Evolutionary conservation across 2,113 vertebrate species (phyloP).

Genomic region (Sorex fumeus): DNA sequence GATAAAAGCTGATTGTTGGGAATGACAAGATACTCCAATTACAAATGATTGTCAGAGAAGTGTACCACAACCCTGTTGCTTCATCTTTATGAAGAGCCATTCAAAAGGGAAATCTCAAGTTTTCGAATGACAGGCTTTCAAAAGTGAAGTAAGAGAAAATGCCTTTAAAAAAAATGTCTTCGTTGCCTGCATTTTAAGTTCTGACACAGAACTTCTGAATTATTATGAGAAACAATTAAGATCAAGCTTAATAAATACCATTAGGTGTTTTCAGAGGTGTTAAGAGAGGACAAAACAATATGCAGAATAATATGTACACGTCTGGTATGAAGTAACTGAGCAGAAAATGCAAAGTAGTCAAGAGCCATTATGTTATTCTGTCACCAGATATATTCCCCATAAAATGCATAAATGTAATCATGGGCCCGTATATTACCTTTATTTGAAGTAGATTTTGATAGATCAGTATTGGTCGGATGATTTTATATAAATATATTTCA

Average conservation of each 20-base stretch:
- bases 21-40: conserved; percentile 91
- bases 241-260: conserved; percentile 38
- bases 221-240: conserved; percentile 46
- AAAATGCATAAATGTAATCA: conserved; percentile 57
- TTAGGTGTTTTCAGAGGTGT: conserved; percentile 28
- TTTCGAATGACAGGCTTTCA: conserved; percentile 76
- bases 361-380: not conserved
- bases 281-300: conserved; percentile 64
- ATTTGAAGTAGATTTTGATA: conserved; percentile 63
- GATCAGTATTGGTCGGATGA: conserved; percentile 69
- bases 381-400: conserved; percentile 46
- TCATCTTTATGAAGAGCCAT: conserved; percentile 84
- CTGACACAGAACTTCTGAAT: conserved; percentile 55
- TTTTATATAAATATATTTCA: conserved; percentile 1
- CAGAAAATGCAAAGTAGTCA: conserved; percentile 64
- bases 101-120: conserved; percentile 80
- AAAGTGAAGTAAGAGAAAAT: conserved; percentile 52
- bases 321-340: conserved; percentile 47
- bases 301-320: conserved; percentile 63
- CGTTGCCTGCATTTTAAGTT: conserved; percentile 60
- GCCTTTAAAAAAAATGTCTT: not conserved
- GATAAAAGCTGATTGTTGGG: conserved; percentile 96
- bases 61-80: conserved; percentile 87
- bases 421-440: conserved; percentile 12
- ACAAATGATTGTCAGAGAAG: conserved; percentile 92